A percentile compares a stretch with the other conserved stretches of the same genome.
Evolutionary conservation across 2,797 vertebrate genomes (phyloP).

Genomic region (Cyprinella venusta): DNA sequence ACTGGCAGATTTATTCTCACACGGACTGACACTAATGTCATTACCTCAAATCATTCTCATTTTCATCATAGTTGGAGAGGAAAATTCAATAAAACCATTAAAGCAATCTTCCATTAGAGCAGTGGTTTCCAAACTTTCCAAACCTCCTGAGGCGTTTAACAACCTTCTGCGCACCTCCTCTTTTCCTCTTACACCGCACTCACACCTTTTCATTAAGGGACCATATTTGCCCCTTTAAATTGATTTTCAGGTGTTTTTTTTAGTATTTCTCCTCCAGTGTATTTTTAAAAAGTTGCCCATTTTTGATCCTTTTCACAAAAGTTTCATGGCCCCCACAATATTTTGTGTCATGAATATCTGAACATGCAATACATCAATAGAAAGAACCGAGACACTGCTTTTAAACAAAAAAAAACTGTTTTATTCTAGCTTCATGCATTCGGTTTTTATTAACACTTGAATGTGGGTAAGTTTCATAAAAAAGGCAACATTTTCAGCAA

Average conservation of each 20-base stretch:
- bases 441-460: no score
- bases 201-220: background rate
- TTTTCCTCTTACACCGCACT: background rate
- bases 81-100: slow-evolving; percentile 25
- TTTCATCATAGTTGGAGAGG: slow-evolving; percentile 27
- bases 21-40: slow-evolving; percentile 4
- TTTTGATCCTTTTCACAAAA: no score
- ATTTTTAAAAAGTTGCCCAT: no score
- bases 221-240: background rate
- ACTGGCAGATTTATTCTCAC: background rate
- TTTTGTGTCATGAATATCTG: no score
- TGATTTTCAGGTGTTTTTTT: background rate
- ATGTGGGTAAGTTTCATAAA: no score
- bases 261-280: no score
- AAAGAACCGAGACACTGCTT: no score
- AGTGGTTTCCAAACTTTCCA: background rate
- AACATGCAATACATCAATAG: no score
- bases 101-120: slow-evolving; percentile 13
- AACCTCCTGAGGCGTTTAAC: background rate
- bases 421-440: no score
- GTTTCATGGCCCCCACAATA: no score
- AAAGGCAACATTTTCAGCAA: no score
- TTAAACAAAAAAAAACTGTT: no score
- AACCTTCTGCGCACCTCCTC: background rate
- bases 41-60: slow-evolving; percentile 25